phyloP scores from a whole-genome alignment of 1,140 invertebrate species.

The Formica exsecta region DNA sequence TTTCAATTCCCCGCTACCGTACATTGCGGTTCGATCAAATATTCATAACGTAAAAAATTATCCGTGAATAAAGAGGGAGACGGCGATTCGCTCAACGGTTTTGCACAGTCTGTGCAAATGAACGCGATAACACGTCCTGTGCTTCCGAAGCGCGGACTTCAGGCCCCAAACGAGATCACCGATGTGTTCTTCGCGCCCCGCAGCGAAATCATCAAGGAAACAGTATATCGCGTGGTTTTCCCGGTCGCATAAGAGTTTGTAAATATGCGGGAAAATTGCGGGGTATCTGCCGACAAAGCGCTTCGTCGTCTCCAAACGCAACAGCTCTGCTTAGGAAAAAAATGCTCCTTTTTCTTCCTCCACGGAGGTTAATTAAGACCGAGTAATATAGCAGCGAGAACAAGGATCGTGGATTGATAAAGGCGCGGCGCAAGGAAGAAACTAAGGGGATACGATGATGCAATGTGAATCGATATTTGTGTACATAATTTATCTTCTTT shows the following conservation, averaged over 20 bases:
- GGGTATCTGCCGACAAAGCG: neutral
- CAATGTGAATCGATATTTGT: constrained; percentile 22
- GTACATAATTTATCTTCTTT: neutral
- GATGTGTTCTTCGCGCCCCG: neutral
- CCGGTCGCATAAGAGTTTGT: neutral
- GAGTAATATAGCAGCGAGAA: constrained; percentile 19
- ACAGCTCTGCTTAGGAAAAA: constrained; percentile 3
- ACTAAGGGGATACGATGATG: constrained; percentile 1
- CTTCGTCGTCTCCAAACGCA: neutral
- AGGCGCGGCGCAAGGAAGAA: neutral
- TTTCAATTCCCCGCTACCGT: neutral
- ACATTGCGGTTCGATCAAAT: constrained; percentile 12
- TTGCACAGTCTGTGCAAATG: constrained; percentile 2
- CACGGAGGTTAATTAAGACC: constrained; percentile 37
- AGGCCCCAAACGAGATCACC: neutral
- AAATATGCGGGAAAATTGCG: constrained; percentile 40
- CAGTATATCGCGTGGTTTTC: constrained; percentile 10
- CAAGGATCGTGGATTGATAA: constrained; percentile 31
- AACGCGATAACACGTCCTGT: constrained; percentile 13
- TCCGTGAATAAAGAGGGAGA: neutral
- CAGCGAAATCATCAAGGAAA: neutral
- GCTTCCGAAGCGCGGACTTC: neutral
- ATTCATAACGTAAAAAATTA: constrained; percentile 11
- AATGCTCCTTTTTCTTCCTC: constrained; percentile 11
- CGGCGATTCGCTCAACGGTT: neutral